Base-by-base conservation (phyloP, 2,113 vertebrate species). In the Edolisoma coerulescens region DNA sequence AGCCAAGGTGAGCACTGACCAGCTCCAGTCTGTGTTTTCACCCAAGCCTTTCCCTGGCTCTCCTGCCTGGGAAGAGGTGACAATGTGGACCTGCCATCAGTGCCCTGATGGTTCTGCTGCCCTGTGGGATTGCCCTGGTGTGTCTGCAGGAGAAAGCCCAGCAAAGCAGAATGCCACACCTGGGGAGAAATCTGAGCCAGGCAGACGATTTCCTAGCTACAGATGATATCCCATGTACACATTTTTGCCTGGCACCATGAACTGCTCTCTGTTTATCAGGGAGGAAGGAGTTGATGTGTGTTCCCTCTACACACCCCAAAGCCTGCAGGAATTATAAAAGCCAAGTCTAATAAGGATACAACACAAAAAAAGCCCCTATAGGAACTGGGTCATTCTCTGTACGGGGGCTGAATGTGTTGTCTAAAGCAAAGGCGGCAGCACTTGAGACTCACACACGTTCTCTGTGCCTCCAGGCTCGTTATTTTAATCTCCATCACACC, bases 401-500 rank as follows among this genome's bases (percentile, higher is more conserved):
- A 54, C 0, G 30, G 79, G 94, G 79, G 71, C 53, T 90, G 90
- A 49, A 92, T 39, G 85, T 93, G 90, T 80, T 84, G 84, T 75
- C 84, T 93, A 35, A 94, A 84, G 88, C 75, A 79, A 85, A 97
- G 86, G 73, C 27, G 3, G 90, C 68, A 85, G 85, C 92, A 57
- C 53, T 61, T 2, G 16, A 53, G 71, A 60, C 49, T 68, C 78
- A 59, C 77, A 60, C 45, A 47, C 3, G 0, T 65, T 74, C 76
- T 69, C 81, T 22, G 52, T 94, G 87, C 87, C 84, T 89, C 87
- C 89, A 69, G 89, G 89, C 77, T 77, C 5, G 8, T 90, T 95
- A 91, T 94, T 96, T 95, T 93, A 80, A 86, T 86, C 85, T 61
- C 27, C 73, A 93, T 91, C 86, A 81, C 89, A 84, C 60, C 71